A percentile compares a stretch with the other conserved stretches of the same genome.
Conservation (phyloP, 2,113 vertebrate genomes). For the Erinaceus europaeus region DNA sequence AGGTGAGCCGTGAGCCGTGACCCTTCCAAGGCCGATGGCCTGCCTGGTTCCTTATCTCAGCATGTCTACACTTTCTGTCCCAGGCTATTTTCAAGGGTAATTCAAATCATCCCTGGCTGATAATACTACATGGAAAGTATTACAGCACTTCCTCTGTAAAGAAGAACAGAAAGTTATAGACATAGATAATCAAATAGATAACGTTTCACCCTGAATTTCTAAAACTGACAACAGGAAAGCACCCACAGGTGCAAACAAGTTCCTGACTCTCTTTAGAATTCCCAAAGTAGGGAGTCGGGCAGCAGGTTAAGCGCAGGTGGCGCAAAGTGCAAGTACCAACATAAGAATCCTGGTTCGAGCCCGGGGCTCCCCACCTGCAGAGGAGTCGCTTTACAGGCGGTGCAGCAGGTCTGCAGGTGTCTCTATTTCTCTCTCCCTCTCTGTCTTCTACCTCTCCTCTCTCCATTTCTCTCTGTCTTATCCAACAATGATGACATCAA, state of each 20-base stretch:
- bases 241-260: neutral
- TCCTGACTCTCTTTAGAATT: neutral
- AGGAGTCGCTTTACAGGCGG: too few relatives aligned
- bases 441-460: too few relatives aligned
- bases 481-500: too few relatives aligned
- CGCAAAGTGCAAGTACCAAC: too few relatives aligned
- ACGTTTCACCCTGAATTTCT: neutral
- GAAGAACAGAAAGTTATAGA: conserved; percentile 1
- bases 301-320: too few relatives aligned
- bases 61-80: conserved; percentile 49
- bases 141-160: neutral
- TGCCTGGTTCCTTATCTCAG: conserved; percentile 58
- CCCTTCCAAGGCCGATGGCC: neutral
- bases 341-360: too few relatives aligned
- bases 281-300: neutral
- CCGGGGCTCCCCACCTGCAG: too few relatives aligned
- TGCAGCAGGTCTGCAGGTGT: too few relatives aligned
- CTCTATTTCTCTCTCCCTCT: too few relatives aligned
- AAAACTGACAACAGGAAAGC: neutral
- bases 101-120: conserved; percentile 48
- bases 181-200: neutral
- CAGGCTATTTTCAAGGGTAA: conserved; percentile 56
- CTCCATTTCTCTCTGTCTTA: too few relatives aligned
- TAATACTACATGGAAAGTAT: conserved; percentile 46
- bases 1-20: neutral